Percentiles rank a stretch among this genome's conserved stretches.
Conservation (phyloP, 2,797 vertebrate genomes). For the Rhinatrema bivittatum region DNA sequence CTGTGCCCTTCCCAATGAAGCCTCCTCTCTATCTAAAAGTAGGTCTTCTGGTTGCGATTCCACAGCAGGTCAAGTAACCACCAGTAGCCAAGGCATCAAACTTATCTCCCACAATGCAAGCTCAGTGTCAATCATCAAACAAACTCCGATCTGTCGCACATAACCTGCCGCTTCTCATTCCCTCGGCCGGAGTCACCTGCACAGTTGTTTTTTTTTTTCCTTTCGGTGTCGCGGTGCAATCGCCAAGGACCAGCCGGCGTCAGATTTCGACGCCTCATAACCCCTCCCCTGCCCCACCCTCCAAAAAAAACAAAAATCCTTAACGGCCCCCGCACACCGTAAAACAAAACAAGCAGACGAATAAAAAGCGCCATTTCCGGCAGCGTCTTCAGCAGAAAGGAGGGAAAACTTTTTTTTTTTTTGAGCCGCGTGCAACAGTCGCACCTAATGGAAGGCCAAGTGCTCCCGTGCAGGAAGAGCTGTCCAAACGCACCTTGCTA, state of each 20-base stretch:
- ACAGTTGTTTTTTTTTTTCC: slow-evolving; percentile 2
- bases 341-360: too few species aligned
- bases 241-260: slow-evolving; percentile 1
- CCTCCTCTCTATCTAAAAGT: slow-evolving; percentile 11
- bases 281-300: neutral
- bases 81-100: too few species aligned
- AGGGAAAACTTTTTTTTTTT: slow-evolving; percentile 45
- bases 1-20: neutral
- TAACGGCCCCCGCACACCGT: too few species aligned
- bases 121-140: too few species aligned
- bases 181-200: neutral
- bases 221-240: slow-evolving; percentile 1
- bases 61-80: too few species aligned
- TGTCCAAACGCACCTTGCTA: slow-evolving; percentile 62
- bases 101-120: too few species aligned
- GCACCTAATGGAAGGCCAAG: slow-evolving; percentile 54
- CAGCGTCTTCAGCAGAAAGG: slow-evolving; percentile 12
- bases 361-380: slow-evolving; percentile 7
- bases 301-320: neutral
- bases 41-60: too few species aligned
- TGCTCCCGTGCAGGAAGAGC: slow-evolving; percentile 48
- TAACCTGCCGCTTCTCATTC: neutral
- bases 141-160: too few species aligned
- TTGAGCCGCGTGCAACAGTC: slow-evolving; percentile 28
- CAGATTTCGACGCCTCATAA: slow-evolving; percentile 1